Evolutionary conservation across 2,888 invertebrate species (phyloP), one percentile per base, ranked within the genome.

Genomic region (Tetramorium bicarinatum): DNA sequence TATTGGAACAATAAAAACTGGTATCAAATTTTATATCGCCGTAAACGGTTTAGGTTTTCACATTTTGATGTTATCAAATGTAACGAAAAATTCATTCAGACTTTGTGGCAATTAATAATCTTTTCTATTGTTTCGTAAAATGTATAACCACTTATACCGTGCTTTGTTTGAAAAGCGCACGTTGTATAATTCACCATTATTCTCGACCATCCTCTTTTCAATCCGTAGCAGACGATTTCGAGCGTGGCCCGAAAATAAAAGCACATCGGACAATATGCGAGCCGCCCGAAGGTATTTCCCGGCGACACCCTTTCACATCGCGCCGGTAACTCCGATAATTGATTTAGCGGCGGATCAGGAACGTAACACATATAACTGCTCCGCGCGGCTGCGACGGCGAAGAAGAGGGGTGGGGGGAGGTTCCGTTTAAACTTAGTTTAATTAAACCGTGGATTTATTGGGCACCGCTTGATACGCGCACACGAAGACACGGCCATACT

Each of bases 361-460:
- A 88, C 91, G 90, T 92, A 92, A 91, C 93, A 92, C 91, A 89
- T 93, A 91, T 93, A 93, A 91, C 90, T 90, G 92, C 91, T 91
- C 91, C 93, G 92, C 91, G 91, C 89, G 89, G 85, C 87, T 85
- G 87, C 34, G 18, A 41, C 25, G 41, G 62, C 25, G 56, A 3
- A 34, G 29, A 34, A 34, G 13, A 9, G 72, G n/a, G 18, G 34
- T n/a, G n/a, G 47, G n/a, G 59, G 44, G 67, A 62, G 84, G 87
- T 91, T 90, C 90, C 92, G 93, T 92, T 93, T 94, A 93, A 94
- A 94, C 94, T 94, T 93, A 93, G 94, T 94, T 94, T 94, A 94
- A 94, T 94, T 94, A 94, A 94, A 94, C 92, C 90, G 86, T 91
- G 91, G 93, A 94, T 94, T 94, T 94, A 94, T 94, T 92, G 93